A percentile compares a stretch with the other conserved stretches of the same genome.
phyloP scores from a whole-genome alignment of 2,797 vertebrate species.

The Acomys russatus region DNA sequence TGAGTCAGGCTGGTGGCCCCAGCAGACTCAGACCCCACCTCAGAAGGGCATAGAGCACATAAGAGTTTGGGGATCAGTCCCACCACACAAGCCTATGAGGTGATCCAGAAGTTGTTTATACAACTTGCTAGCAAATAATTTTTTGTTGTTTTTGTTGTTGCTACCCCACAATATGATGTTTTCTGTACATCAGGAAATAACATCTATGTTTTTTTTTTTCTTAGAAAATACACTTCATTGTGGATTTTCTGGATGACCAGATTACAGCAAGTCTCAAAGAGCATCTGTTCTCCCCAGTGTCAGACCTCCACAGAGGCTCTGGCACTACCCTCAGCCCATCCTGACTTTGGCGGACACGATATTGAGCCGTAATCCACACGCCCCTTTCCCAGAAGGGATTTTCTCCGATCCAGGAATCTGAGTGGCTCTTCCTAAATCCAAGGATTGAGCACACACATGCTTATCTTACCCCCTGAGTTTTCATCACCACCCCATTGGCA shows the following conservation, averaged over 20 bases:
- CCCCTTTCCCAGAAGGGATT: background rate
- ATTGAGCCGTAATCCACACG: fast-evolving
- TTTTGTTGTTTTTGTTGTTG: background rate
- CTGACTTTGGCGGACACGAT: background rate
- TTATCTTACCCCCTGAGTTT: no score
- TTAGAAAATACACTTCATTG: background rate
- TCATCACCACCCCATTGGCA: background rate
- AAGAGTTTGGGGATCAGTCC: no score
- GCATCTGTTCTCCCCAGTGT: background rate
- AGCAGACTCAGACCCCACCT: no score
- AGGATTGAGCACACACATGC: fast-evolving
- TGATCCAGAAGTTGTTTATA: no score
- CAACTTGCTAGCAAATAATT: background rate
- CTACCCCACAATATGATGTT: background rate
- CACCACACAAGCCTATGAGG: background rate
- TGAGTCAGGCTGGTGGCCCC: background rate
- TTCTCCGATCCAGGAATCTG: background rate
- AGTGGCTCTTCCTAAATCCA: background rate
- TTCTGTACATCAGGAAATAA: background rate
- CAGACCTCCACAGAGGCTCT: background rate
- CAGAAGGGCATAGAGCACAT: fast-evolving
- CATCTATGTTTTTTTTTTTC: background rate
- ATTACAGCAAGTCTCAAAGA: background rate
- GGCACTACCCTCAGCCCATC: no score
- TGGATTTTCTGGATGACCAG: background rate